Base-by-base conservation (phyloP, 2,797 vertebrate species). In the Phrynocephalus forsythii region DNA sequence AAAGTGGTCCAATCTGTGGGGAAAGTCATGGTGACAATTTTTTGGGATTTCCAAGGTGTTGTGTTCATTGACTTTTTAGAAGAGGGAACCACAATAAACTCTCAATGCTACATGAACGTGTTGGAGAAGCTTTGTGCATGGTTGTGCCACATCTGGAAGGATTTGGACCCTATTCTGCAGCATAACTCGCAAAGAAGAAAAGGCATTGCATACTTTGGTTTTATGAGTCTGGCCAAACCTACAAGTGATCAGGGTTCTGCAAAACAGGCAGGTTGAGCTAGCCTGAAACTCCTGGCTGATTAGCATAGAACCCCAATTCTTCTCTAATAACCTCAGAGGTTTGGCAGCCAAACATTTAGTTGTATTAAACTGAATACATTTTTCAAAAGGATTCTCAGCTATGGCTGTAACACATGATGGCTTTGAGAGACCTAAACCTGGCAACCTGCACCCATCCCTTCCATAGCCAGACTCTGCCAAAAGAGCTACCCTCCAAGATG, bases 241-340 rank as follows among this genome's bases (percentile, higher is more conserved):
- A 72, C 69, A 82, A 83, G 69, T 72, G 91, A 94, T 69, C 89
- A 75, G 85, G 67, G 15, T 38, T 87, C 48, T 6, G 0, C 63
- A 26, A 87, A 91, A 84, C 50, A 91, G 87, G 56, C 26, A 87
- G 68, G 81, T 22, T 24, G 63, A 68, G 78, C 56, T 0, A 0
- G 33, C 44, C 52, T 80, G 30, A 63, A 63, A 52, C 86, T 90
- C 79, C 85, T 88, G 28, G 86, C 44, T 86, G 78, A 44, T 44
- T 79, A 28, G 79, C 84, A 87, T 68, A 87, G 71, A 86, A 88
- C 69, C 0, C 69, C 79, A 18, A 1, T 80, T 90, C 86, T 78
- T 88, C 50, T 33, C 73, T 75, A 86, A 1, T 0, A 89, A 67
- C 83, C 84, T 90, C 85, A 91, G 79, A 92, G 82, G 69, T 87